Evolutionary conservation across 53 echinoderm and acorn worm species (phyloP).

Genomic region (Stichopus horrens): DNA sequence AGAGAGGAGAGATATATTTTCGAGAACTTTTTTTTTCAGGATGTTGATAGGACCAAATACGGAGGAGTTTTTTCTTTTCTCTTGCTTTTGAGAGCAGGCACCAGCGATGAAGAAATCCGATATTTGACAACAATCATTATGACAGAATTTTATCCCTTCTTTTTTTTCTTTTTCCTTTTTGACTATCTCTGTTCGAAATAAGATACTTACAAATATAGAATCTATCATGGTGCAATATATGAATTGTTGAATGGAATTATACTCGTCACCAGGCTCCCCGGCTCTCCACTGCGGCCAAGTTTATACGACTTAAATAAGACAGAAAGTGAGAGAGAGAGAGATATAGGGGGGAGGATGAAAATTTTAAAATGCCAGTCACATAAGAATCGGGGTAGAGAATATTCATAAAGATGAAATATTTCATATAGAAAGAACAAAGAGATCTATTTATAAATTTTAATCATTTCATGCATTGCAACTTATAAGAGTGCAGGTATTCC

Average conservation of each 20-base stretch:
- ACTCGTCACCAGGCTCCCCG: not conserved
- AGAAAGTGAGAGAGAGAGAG: no score
- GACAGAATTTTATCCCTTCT: not conserved
- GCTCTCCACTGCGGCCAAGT: not conserved
- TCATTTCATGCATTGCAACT: no score
- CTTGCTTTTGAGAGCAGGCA: not conserved
- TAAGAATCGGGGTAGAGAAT: no score
- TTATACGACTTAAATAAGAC: not conserved
- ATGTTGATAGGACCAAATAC: slow-evolving; percentile 40
- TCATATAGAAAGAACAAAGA: no score
- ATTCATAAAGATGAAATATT: no score
- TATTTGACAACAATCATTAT: not conserved
- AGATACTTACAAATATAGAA: not conserved
- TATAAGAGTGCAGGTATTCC: no score
- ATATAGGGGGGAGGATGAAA: no score
- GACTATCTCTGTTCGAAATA: not conserved
- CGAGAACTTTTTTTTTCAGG: slow-evolving; percentile 44
- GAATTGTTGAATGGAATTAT: not conserved
- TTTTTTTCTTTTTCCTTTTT: not conserved
- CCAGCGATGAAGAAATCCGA: not conserved
- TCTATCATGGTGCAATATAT: not conserved
- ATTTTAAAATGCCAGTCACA: no score
- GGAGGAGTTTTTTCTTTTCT: not conserved
- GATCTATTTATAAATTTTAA: no score
- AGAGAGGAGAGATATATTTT: slow-evolving; percentile 46